Evolutionary conservation across 1,140 invertebrate species (phyloP).

Genomic region (Parapsyche elsis): DNA sequence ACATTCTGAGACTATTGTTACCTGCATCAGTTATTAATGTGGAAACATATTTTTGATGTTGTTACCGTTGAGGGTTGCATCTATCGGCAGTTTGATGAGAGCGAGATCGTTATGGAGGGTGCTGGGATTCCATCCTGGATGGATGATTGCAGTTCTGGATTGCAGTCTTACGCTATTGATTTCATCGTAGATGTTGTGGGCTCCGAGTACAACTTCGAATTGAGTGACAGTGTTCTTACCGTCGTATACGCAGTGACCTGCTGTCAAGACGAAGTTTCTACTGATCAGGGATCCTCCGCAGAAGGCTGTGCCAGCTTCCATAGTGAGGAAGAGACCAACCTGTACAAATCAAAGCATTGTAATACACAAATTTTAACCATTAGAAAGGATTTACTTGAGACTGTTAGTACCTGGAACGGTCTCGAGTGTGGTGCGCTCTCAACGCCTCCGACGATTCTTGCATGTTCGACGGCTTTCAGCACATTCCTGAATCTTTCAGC

Average conservation of each 20-base stretch:
- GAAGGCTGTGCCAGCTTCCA: conserved; percentile 62
- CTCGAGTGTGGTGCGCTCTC: conserved; percentile 47
- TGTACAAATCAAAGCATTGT: not conserved
- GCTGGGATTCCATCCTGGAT: conserved; percentile 64
- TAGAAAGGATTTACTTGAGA: not conserved
- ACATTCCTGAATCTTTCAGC: conserved; percentile 49
- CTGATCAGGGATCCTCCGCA: conserved; percentile 73
- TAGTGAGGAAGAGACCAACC: conserved; percentile 51
- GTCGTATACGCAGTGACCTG: conserved; percentile 69
- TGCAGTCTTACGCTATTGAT: conserved; percentile 61
- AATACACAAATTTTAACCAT: not conserved
- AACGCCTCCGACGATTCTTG: conserved; percentile 47
- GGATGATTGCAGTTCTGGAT: conserved; percentile 62
- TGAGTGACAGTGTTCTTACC: conserved; percentile 35
- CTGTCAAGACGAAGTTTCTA: conserved; percentile 68
- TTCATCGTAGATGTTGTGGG: conserved; percentile 64
- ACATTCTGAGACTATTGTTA: not conserved
- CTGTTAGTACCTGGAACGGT: conserved; percentile 46
- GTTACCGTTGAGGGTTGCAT: conserved; percentile 66
- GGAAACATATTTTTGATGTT: not conserved
- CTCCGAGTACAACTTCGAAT: conserved; percentile 63
- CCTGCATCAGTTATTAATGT: too few relatives aligned
- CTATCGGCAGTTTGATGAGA: conserved; percentile 65
- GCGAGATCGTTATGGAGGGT: conserved; percentile 69
- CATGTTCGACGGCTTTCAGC: conserved; percentile 31